Evolutionary conservation across 2,797 vertebrate genomes (phyloP).

Genomic region (Myotis myotis): DNA sequence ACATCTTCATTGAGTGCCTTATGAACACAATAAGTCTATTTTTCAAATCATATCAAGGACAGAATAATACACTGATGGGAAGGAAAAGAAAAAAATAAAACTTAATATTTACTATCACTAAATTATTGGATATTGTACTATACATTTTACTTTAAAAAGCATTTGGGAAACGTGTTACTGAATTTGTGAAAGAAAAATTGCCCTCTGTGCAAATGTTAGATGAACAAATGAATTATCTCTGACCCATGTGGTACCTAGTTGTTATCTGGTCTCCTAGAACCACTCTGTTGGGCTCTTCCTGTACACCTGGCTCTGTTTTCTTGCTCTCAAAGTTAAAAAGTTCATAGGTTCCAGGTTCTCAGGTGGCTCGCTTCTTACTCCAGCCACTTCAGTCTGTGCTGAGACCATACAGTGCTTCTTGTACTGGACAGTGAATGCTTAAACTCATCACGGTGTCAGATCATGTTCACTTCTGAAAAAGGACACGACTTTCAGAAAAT

Average conservation of each 20-base stretch:
- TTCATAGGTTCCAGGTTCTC: not conserved
- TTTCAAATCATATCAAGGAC: not conserved
- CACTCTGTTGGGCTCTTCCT: not conserved
- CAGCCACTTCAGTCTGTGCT: not conserved
- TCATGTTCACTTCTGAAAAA: slow-evolving; percentile 11
- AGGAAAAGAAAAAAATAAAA: not conserved
- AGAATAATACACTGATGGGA: not conserved
- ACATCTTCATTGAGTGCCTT: not conserved
- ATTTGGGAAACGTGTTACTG: slow-evolving; percentile 5
- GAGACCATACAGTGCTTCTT: not conserved
- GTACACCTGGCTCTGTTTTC: not conserved
- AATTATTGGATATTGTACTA: not conserved
- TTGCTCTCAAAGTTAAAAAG: not conserved
- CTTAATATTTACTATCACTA: not conserved
- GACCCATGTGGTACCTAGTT: not conserved
- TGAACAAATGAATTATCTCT: not conserved
- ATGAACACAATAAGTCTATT: not conserved
- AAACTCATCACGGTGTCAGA: not conserved
- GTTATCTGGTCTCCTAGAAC: not conserved
- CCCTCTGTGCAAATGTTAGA: not conserved
- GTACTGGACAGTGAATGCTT: not conserved
- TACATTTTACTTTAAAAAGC: not conserved
- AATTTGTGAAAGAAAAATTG: not conserved
- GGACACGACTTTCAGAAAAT: not conserved
- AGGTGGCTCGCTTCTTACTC: not conserved